Evolutionary conservation across 2,888 invertebrate genomes (phyloP).

Genomic region (Drosophila tanythrix): DNA sequence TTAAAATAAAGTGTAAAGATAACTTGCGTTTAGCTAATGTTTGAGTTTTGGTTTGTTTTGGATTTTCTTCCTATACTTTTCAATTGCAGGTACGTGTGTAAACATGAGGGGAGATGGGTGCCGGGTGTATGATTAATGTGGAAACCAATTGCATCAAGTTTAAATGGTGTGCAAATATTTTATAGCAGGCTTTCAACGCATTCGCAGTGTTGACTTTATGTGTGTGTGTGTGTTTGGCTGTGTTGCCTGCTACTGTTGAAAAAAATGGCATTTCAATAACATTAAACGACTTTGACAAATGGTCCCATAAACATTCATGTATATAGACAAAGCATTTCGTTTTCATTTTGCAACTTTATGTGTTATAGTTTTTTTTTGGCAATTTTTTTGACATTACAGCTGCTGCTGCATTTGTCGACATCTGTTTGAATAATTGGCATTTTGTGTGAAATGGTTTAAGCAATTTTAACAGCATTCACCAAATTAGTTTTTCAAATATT

Average conservation of each 20-base stretch:
- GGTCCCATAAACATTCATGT: slow-evolving; percentile 37
- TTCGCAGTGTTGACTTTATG: not conserved
- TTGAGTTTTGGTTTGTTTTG: slow-evolving; percentile 6
- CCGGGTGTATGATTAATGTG: slow-evolving; percentile 51
- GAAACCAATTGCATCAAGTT: slow-evolving; percentile 51
- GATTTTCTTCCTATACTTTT: not conserved
- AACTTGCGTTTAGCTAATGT: slow-evolving; percentile 8
- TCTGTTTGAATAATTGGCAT: slow-evolving; percentile 44
- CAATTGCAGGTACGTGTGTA: slow-evolving; percentile 6
- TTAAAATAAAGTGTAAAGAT: slow-evolving; percentile 41
- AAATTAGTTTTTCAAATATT: slow-evolving; percentile 37
- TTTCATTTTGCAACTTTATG: slow-evolving; percentile 40
- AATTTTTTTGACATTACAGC: slow-evolving; percentile 15
- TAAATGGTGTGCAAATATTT: slow-evolving; percentile 66
- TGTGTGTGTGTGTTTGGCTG: not conserved
- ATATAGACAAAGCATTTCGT: slow-evolving; percentile 49
- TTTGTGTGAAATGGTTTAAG: slow-evolving; percentile 50
- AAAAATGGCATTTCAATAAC: slow-evolving; percentile 53
- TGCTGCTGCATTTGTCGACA: slow-evolving; percentile 19
- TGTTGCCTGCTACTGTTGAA: slow-evolving; percentile 7
- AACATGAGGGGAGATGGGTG: not conserved
- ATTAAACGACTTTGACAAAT: slow-evolving; percentile 58
- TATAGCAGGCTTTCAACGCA: slow-evolving; percentile 16
- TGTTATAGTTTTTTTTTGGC: slow-evolving; percentile 2
- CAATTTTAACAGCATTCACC: slow-evolving; percentile 37